A percentile compares a stretch with the other conserved stretches of the same genome.
These are phyloP conservation scores for Porites lobata DNA, from an alignment of 92 coral and sea anemone species.

Conservation along the genomic window DNA sequence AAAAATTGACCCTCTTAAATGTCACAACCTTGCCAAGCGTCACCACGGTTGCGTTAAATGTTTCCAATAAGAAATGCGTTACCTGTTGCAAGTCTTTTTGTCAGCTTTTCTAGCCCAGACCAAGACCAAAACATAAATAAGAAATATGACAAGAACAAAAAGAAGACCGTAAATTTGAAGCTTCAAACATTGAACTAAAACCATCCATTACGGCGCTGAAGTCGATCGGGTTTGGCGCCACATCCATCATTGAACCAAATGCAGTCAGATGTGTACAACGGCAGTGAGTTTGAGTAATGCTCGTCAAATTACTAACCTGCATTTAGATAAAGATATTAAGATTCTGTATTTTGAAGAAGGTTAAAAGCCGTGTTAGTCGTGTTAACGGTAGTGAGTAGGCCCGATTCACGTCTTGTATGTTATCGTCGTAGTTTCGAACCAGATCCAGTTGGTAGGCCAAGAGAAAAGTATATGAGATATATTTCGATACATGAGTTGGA, in stretches of 20 bases:
- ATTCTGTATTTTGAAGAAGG: too few species aligned
- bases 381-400: too few species aligned
- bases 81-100: constrained; percentile 73
- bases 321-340: not conserved
- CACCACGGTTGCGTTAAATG: not conserved
- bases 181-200: constrained; percentile 65
- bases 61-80: not conserved
- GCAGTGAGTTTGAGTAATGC: constrained; percentile 72
- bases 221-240: constrained; percentile 89
- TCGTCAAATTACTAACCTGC: constrained; percentile 83
- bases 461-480: too few species aligned
- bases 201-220: constrained; percentile 77
- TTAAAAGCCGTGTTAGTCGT: too few species aligned
- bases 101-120: constrained; percentile 76
- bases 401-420: too few species aligned
- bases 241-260: constrained; percentile 79
- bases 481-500: too few species aligned
- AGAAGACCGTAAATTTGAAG: constrained; percentile 76
- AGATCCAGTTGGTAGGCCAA: too few species aligned
- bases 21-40: not conserved
- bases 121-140: constrained; percentile 61
- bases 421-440: too few species aligned
- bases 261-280: constrained; percentile 82
- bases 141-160: constrained; percentile 57
- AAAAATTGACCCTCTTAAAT: not conserved